Base-by-base conservation (phyloP, 1,140 invertebrate genomes). In the Pogonognathellus flavescens region DNA sequence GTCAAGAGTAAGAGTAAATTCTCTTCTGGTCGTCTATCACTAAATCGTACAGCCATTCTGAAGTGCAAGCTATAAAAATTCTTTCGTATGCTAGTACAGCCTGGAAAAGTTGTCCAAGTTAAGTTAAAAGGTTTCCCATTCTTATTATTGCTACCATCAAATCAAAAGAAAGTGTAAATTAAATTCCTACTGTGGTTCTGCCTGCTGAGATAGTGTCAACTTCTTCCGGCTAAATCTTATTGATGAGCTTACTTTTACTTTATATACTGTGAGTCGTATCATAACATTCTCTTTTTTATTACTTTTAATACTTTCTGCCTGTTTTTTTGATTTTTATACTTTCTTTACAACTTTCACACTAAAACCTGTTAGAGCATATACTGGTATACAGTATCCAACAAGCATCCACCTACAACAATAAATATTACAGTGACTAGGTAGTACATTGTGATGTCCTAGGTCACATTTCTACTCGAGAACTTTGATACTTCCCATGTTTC, bases 131-230 rank as follows among this genome's bases (percentile, higher is more conserved):
- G 22, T 66, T 25, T 25, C 62, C 8, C 25, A 66, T 25, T 66
- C 62, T 66, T 66, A 66, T 66, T 66, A 25, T 66, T 66, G 11
- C 62, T 25, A 22, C 62, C 62, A 66, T 66, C 62, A 66, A 66
- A 66, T 66, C 62, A 66, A 25, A 25, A 66, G 62, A 66, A 66
- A 66, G 62, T 66, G 62, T 66, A 66, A 66, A 66, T 66, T 66
- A 66, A 66, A 66, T 66, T 66, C 62, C 22, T 25, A 22, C 10
- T 25, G 22, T 66, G 9, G 18, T 22, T 13, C 8, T 66, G 9
- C 22, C 62, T 31, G 25, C 18, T 66, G 9, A 13, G 62, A 66
- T 66, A 66, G 62, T 66, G 62, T 25, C 62, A 66, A 20, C 62
- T 66, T 66, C 62, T 66, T 66, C 22, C 20, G 62, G 13, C 18